Percentiles rank a stretch among this genome's conserved stretches.
phyloP scores from a whole-genome alignment of 2,113 vertebrate genomes.

The Diadophis punctatus region DNA sequence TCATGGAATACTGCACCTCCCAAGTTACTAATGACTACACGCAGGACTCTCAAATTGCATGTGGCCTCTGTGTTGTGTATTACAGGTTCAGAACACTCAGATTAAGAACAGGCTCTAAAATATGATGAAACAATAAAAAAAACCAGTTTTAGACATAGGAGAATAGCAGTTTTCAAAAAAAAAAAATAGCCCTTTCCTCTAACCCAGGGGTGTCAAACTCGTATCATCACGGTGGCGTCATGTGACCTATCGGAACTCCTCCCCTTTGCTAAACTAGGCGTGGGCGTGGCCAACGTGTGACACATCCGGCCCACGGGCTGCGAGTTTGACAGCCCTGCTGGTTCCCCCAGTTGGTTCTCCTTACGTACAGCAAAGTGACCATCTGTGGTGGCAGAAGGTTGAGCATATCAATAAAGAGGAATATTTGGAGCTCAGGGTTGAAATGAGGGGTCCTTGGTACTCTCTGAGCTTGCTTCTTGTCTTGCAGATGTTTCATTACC shows the following conservation, averaged over 20 bases:
- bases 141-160: slow-evolving; percentile 4
- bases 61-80: neutral
- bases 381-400: neutral
- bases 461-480: neutral
- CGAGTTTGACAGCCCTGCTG: neutral
- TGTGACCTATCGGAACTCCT: too few species aligned
- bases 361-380: neutral
- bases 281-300: too few species aligned
- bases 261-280: too few species aligned
- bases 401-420: neutral
- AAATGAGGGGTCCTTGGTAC: neutral
- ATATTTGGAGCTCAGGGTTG: neutral
- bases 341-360: too few species aligned
- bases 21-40: neutral
- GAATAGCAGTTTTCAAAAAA: neutral
- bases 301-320: too few species aligned
- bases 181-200: neutral
- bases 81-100: neutral
- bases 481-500: neutral
- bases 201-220: too few species aligned
- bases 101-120: neutral
- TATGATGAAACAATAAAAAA: neutral
- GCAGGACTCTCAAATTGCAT: neutral
- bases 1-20: slow-evolving; percentile 4
- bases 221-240: fast-evolving